Evolutionary conservation across 1,140 invertebrate species (phyloP), one percentile per base, ranked within the genome.

Genomic region (Aethina tumida): DNA sequence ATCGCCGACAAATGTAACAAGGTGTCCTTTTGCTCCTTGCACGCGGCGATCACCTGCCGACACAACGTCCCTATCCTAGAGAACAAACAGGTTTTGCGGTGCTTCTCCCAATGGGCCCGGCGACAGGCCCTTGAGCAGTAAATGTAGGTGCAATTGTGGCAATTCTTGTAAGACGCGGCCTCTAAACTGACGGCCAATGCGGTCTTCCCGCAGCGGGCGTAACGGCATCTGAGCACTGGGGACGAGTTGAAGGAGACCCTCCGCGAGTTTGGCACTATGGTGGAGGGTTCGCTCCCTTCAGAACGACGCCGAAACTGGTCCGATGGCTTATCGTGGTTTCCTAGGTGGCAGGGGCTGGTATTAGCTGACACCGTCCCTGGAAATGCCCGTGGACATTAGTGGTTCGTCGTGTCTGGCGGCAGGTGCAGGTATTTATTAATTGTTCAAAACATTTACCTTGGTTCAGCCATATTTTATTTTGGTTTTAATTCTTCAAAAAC

Each of bases 101-200:
- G 92, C 48, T 83, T 80, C 47, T 90, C 82, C 90, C 91, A 95
- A 56, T 96, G 88, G 2, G 79, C 73, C 35, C 84, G 69, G 10
- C 91, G 71, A 56, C 86, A 90, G 49, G 84, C 78, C 39, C 81
- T 73, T 25, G 82, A 85, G 64, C 89, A 94, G 59, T 87, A 85
- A 29, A 84, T 69, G 48, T 89, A 90, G 40, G 83, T 83, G 66
- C 93, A 96, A 64, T 94, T 94, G 66, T 94, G 90, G 63, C 92
- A 96, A 52, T 74, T 73, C 47, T 76, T 73, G 50, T 77, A 62
- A 2, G 37, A 73, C 14, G 79, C 80, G 43, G 84, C 83, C 17
- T 70, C 66, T 10, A 75, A 47, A 6, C 66, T 73, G 2, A 79
- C 70, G 13, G 71, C 65, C 20, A 76, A 70, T 14, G 53, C 63